phyloP scores from a whole-genome alignment of 2,797 vertebrate genomes.

The Amazona finschi region DNA sequence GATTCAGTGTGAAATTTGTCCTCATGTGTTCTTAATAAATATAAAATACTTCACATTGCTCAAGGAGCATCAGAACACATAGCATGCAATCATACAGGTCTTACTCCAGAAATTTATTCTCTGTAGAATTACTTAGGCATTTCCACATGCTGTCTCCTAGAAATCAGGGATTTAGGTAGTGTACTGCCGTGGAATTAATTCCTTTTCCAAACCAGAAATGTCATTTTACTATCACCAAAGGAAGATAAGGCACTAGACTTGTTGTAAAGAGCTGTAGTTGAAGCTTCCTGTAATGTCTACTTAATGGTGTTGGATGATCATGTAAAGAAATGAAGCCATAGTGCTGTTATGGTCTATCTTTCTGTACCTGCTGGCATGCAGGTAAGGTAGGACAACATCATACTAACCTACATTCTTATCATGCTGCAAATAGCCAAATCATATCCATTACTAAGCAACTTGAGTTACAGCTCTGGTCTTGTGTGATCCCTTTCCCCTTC shows the following conservation, averaged over 20 bases:
- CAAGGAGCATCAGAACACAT: neutral
- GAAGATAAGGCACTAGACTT: neutral
- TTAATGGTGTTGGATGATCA: neutral
- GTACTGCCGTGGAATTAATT: neutral
- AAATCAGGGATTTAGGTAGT: neutral
- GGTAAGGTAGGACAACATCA: neutral
- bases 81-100: rapidly evolving
- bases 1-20: neutral
- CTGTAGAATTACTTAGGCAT: neutral
- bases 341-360: neutral
- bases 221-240: neutral
- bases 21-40: neutral
- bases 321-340: neutral
- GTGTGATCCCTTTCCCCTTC: neutral
- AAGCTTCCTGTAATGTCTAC: neutral
- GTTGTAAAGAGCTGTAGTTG: neutral
- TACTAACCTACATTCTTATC: neutral
- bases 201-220: neutral
- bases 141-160: neutral
- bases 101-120: neutral
- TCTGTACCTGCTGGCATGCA: rapidly evolving
- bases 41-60: neutral
- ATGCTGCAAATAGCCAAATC: neutral
- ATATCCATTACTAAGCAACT: neutral
- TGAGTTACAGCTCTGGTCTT: neutral